phyloP scores from a whole-genome alignment of 2,888 invertebrate species.

The Dryadula phaetusa region DNA sequence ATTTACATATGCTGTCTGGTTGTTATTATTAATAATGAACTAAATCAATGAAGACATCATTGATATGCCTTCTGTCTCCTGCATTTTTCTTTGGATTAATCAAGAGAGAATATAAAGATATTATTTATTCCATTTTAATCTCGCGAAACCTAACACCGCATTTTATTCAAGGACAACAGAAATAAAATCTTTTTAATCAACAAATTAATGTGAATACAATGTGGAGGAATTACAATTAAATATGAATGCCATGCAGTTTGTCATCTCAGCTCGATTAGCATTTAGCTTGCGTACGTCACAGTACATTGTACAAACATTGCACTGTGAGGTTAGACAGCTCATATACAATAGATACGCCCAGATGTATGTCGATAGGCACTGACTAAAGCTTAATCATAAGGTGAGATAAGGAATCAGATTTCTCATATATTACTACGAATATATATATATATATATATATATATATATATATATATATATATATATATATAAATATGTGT shows the following conservation, averaged over 20 bases:
- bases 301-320: slow-evolving; percentile 23
- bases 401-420: not conserved
- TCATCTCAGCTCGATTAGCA: slow-evolving; percentile 29
- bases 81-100: too few species aligned
- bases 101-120: too few species aligned
- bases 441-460: too few species aligned
- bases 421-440: not conserved
- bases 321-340: slow-evolving; percentile 25
- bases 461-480: too few species aligned
- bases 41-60: too few species aligned
- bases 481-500: too few species aligned
- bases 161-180: too few species aligned
- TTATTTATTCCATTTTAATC: too few species aligned
- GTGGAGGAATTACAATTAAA: slow-evolving; percentile 28
- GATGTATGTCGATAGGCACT: slow-evolving; percentile 15
- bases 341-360: not conserved
- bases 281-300: slow-evolving; percentile 29
- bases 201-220: not conserved
- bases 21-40: too few species aligned
- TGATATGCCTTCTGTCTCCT: not conserved
- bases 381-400: slow-evolving; percentile 12
- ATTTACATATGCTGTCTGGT: too few species aligned
- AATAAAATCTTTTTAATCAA: too few species aligned
- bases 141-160: too few species aligned
- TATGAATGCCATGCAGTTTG: slow-evolving; percentile 21